A percentile compares a stretch with the other conserved stretches of the same genome.
phyloP scores from a whole-genome alignment of 1,140 invertebrate genomes.

The Archegozetes longisetosus region DNA sequence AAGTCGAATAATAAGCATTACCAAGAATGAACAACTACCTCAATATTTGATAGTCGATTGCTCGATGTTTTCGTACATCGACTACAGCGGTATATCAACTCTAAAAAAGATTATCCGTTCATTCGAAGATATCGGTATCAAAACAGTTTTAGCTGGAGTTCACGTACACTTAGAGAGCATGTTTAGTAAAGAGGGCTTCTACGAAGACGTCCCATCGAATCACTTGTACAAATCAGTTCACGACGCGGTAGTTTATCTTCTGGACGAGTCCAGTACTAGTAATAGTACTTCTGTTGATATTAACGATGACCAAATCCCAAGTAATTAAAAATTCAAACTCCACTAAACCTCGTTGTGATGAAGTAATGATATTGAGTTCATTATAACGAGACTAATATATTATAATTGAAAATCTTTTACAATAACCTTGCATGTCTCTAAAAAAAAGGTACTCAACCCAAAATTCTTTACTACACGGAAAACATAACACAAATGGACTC shows the following conservation, averaged over 20 bases:
- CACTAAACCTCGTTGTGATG: neutral
- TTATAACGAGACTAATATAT: neutral
- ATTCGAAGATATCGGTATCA: constrained; percentile 4
- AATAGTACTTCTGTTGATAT: neutral
- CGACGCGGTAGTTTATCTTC: constrained; percentile 9
- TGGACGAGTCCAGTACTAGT: neutral
- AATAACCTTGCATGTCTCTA: neutral
- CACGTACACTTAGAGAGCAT: constrained; percentile 12
- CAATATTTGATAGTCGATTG: constrained; percentile 15
- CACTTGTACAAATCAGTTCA: constrained; percentile 12
- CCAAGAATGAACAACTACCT: neutral
- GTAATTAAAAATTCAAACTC: neutral
- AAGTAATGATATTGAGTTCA: no score
- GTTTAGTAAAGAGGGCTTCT: constrained; percentile 12
- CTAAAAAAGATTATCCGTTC: constrained; percentile 1
- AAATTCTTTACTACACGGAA: no score
- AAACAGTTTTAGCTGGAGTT: neutral
- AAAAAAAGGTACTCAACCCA: no score
- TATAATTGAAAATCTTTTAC: neutral
- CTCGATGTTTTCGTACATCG: constrained; percentile 18
- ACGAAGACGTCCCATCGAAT: neutral
- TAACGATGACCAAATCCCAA: neutral
- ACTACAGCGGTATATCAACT: constrained; percentile 7
- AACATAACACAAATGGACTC: no score
- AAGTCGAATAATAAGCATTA: neutral